phyloP scores from a whole-genome alignment of 2,888 invertebrate genomes.

The Ormia ochracea region DNA sequence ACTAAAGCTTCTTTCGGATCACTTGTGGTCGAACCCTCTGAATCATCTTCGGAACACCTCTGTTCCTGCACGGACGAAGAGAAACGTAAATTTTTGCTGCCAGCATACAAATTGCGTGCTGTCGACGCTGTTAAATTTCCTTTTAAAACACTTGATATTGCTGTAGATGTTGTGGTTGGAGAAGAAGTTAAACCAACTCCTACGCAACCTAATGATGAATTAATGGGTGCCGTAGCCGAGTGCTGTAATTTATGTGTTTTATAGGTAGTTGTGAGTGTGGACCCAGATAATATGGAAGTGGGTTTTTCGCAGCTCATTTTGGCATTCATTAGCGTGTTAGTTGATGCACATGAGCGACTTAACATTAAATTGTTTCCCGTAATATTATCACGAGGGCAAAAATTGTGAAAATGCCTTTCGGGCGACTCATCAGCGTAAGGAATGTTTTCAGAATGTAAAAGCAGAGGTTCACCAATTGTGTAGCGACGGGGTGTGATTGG shows the following conservation, averaged over 20 bases:
- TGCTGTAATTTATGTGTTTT: slow-evolving; percentile 71
- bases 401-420: slow-evolving; percentile 77
- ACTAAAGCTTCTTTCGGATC: slow-evolving; percentile 75
- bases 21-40: slow-evolving; percentile 75
- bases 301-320: slow-evolving; percentile 59
- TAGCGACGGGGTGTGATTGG: slow-evolving; percentile 72
- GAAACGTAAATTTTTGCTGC: slow-evolving; percentile 71
- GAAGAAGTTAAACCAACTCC: slow-evolving; percentile 65
- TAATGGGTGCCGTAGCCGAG: slow-evolving; percentile 72
- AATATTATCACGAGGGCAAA: slow-evolving; percentile 67
- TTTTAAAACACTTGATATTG: slow-evolving; percentile 64
- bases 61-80: slow-evolving; percentile 72
- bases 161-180: slow-evolving; percentile 69
- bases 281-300: slow-evolving; percentile 19
- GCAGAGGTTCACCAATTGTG: slow-evolving; percentile 74
- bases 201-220: slow-evolving; percentile 40
- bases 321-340: slow-evolving; percentile 56
- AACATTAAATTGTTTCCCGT: slow-evolving; percentile 67
- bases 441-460: slow-evolving; percentile 80
- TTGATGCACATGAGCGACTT: slow-evolving; percentile 71
- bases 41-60: slow-evolving; percentile 73
- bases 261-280: slow-evolving; percentile 63
- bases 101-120: slow-evolving; percentile 65
- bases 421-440: slow-evolving; percentile 85
- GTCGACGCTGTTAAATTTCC: slow-evolving; percentile 60